Conservation (phyloP, 1,140 invertebrate species). For the Lepidurus couesii region DNA sequence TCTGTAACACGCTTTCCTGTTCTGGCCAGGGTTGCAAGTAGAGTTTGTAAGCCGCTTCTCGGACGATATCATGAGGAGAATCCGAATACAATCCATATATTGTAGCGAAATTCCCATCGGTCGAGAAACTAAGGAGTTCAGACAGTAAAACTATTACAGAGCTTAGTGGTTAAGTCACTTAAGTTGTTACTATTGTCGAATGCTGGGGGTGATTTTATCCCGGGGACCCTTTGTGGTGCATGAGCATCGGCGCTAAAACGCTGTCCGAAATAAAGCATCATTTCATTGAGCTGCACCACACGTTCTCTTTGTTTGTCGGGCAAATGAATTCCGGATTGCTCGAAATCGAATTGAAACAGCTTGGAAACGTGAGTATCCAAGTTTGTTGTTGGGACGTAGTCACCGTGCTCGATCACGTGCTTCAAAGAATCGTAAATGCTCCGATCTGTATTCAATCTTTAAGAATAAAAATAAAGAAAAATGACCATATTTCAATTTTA, state of each 20-base stretch:
- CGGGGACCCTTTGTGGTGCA: conserved; percentile 58
- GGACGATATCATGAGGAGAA: conserved; percentile 64
- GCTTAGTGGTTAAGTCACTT: conserved; percentile 9
- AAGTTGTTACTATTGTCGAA: conserved; percentile 60
- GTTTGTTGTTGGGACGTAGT: conserved; percentile 58
- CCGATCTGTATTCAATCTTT: conserved; percentile 81
- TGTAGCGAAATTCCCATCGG: conserved; percentile 63
- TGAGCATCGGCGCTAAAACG: conserved; percentile 73
- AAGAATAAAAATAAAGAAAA: conserved; percentile 36
- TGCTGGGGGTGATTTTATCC: conserved; percentile 59
- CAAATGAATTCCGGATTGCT: conserved; percentile 92
- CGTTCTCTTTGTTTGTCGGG: conserved; percentile 63
- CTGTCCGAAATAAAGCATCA: conserved; percentile 72
- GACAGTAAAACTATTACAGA: conserved; percentile 20
- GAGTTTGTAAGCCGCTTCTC: conserved; percentile 82
- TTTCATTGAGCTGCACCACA: conserved; percentile 80
- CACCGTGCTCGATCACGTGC: conserved; percentile 61
- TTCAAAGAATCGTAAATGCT: conserved; percentile 70
- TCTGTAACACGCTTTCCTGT: conserved; percentile 68
- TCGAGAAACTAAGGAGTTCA: conserved; percentile 58
- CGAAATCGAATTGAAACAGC: conserved; percentile 92
- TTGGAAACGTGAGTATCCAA: conserved; percentile 79
- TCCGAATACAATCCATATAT: conserved; percentile 77
- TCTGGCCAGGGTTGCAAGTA: conserved; percentile 71
- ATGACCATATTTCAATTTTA: not conserved